A percentile compares a stretch with the other conserved stretches of the same genome.
These are phyloP conservation scores for Spermophilus dauricus DNA, from an alignment of 2,113 vertebrate genomes.

Conservation along the genomic window DNA sequence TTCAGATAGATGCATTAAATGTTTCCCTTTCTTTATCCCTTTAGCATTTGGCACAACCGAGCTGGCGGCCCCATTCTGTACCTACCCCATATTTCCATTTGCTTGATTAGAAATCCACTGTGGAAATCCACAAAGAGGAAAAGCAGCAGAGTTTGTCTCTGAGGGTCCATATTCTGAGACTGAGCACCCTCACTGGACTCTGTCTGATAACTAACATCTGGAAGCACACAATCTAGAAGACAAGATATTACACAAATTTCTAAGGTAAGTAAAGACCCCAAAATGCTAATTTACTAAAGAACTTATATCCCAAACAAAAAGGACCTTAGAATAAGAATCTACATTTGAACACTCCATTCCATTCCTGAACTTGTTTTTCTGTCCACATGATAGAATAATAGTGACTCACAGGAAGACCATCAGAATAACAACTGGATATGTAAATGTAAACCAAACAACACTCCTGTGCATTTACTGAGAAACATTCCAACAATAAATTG, in stretches of 20 bases:
- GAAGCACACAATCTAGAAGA: slow-evolving; percentile 84
- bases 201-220: slow-evolving; percentile 87
- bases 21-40: background rate
- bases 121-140: slow-evolving; percentile 89
- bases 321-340: slow-evolving; percentile 2
- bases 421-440: slow-evolving; percentile 40
- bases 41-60: background rate
- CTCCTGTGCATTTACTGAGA: slow-evolving; percentile 10
- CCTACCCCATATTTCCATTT: slow-evolving; percentile 78
- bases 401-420: slow-evolving; percentile 50
- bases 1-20: background rate
- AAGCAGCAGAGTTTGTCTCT: slow-evolving; percentile 87
- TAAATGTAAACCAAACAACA: slow-evolving; percentile 41
- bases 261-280: background rate
- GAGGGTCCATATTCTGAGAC: slow-evolving; percentile 26
- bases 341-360: slow-evolving; percentile 23
- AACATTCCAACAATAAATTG: slow-evolving; percentile 8
- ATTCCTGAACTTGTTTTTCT: slow-evolving; percentile 46
- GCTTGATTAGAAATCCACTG: slow-evolving; percentile 50
- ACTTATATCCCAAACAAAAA: slow-evolving; percentile 1
- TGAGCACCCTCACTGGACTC: slow-evolving; percentile 68
- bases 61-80: background rate
- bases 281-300: slow-evolving; percentile 9
- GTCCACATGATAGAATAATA: slow-evolving; percentile 30
- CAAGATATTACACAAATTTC: slow-evolving; percentile 25